Percentiles rank a stretch among this genome's conserved stretches.
Conservation (phyloP, 2,113 vertebrate genomes). For the Phylloscopus trochilus region DNA sequence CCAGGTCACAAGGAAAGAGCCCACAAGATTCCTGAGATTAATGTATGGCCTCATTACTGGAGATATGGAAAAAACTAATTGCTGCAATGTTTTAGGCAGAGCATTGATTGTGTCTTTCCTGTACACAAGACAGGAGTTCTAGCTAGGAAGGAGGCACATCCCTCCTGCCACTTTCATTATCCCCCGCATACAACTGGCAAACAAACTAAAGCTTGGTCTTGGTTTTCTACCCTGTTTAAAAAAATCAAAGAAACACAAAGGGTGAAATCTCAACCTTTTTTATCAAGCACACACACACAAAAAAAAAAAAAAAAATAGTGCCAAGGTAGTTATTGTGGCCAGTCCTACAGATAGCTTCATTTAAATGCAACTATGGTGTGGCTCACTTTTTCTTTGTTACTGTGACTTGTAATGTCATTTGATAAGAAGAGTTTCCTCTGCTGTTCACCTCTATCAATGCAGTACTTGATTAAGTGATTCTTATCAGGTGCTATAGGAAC, state of each 20-base stretch:
- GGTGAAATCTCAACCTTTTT: background rate
- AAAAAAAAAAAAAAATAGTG: background rate
- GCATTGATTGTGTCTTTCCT: background rate
- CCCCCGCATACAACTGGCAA: fast-evolving
- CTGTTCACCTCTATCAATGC: background rate
- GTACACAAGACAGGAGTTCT: background rate
- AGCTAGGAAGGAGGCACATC: background rate
- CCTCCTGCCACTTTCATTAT: background rate
- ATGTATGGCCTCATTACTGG: background rate
- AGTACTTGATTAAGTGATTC: constrained; percentile 46
- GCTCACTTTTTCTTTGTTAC: background rate
- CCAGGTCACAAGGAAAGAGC: background rate
- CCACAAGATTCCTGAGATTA: background rate
- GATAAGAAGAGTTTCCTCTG: background rate
- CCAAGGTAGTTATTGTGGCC: background rate
- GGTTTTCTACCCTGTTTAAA: background rate
- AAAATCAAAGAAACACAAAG: background rate
- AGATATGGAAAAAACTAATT: background rate
- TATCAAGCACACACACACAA: background rate
- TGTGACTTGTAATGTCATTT: background rate
- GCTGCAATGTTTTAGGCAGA: background rate
- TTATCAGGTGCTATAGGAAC: constrained; percentile 50
- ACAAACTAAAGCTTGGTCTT: background rate
- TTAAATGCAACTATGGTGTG: background rate
- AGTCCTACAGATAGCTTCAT: background rate